Conservation (phyloP, 2,113 vertebrate species). For the Oryzias celebensis region DNA sequence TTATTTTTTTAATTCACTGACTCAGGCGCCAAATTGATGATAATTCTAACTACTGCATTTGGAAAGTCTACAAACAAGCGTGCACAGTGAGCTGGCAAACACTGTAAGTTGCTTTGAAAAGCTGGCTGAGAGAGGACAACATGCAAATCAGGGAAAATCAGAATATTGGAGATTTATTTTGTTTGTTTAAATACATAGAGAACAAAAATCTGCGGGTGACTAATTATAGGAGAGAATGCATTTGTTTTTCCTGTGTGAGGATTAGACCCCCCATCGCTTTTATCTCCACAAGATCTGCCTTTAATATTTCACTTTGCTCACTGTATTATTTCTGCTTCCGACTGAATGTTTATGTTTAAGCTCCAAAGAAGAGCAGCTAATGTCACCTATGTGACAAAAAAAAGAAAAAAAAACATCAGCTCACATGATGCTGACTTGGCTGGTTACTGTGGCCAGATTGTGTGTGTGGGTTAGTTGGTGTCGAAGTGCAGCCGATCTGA, state of each 20-base stretch:
- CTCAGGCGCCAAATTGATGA: conserved; percentile 30
- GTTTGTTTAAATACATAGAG: conserved; percentile 8
- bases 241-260: conserved; percentile 7
- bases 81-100: conserved; percentile 4
- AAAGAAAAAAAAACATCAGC: conserved; percentile 13
- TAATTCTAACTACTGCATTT: conserved; percentile 24
- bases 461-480: conserved; percentile 16
- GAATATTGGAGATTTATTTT: neutral
- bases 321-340: conserved; percentile 4
- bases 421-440: conserved; percentile 45
- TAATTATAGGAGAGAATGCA: neutral
- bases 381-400: conserved; percentile 21
- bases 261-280: neutral
- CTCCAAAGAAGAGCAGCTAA: conserved; percentile 17
- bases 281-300: conserved; percentile 9
- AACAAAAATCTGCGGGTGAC: neutral
- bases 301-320: conserved; percentile 16
- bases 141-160: conserved; percentile 8
- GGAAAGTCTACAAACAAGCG: neutral
- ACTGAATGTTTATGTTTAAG: neutral
- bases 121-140: neutral
- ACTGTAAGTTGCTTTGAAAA: neutral
- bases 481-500: conserved; percentile 44
- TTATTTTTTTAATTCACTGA: conserved; percentile 34
- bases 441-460: conserved; percentile 15